Base-by-base conservation (phyloP, 2,888 invertebrate genomes). In the Protonemura montana region DNA sequence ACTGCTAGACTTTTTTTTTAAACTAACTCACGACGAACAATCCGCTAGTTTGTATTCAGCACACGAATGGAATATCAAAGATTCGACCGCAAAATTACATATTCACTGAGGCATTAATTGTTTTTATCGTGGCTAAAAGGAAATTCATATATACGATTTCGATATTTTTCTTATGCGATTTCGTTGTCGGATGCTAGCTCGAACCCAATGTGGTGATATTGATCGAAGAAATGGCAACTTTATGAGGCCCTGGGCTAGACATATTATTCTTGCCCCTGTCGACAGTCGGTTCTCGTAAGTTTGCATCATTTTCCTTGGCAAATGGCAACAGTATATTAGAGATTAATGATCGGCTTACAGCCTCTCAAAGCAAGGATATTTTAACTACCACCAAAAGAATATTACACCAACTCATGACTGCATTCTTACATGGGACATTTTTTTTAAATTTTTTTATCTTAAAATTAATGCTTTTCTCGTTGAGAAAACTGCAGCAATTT, bases 331-430 rank as follows among this genome's bases (percentile, higher is more conserved):
- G 21, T 30, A 81, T 81, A 81, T 81, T 29, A 29, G 29, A 81
- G 81, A 81, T 81, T 81, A 28, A 81, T 30, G 81, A 81, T 81
- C 81, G 81, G 81, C 81, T 81, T 81, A 81, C 16, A 81, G 21
- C 30, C 30, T 0, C 81, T 28, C 16, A 59, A 59, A 21, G 29
- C 27, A 29, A 81, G 30, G 25, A 28, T 81, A 81, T 81, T 81
- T 81, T 81, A 81, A 81, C 81, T 81, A 81, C 81, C 81, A 81
- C 21, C 29, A 21, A n/a, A n/a, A n/a, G 30, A 81, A 81, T 29
- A 28, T 59, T 59, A 59, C 1, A 21, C 59, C 1, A 21, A 21
- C 59, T 59, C 59, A 59, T 59, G 6, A 59, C 59, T 59, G 21
- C 3, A 59, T 59, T 21, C 21, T 59, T 59, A 59, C 13, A n/a